Evolutionary conservation across 1,140 invertebrate species (phyloP), one percentile per base, ranked within the genome.

Genomic region (Zaprionus camerounensis): DNA sequence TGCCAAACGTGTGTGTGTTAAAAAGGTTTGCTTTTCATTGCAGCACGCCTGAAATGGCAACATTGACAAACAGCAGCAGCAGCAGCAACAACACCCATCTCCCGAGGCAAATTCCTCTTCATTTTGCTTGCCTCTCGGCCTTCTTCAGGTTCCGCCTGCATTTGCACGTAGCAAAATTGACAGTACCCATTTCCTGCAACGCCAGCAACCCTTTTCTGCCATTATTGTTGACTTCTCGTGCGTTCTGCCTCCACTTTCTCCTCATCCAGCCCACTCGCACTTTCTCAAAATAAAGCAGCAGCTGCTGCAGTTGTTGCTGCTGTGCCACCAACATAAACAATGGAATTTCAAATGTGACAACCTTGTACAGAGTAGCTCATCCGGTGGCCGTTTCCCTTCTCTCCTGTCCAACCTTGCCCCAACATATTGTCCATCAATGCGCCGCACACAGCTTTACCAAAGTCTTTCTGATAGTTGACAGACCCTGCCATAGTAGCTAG

Each of bases 1-100:
- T 59, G 26, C 13, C 41, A 17, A 12, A 26, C 15, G 34, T 17
- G 59, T 71, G 53, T 66, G 62, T 58, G 76, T 75, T 76, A 77
- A 73, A 90, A 88, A 91, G 88, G 85, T 90, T 90, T 90, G 78
- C 79, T 90, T 85, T 90, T 90, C 85, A 91, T 90, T 90, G 79
- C 79, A 73, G 73, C 81, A 90, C 82, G 85, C 82, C 84, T 91
- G 85, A 90, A 90, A 90, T 90, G 85, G 85, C 85, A 90, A 90
- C 85, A 90, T 88, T 87, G 85, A 88, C 85, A 88, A 88, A 88
- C 85, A 88, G 72, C 78, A 81, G 76, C 41, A 75, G 58, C 46
- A 75, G n/a, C 51, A 70, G 41, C 17, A 49, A 70, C 20, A 65
- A 38, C 20, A 62, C 31, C 56, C 41, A 66, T 36, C 38, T 46